phyloP scores from a whole-genome alignment of 1,140 invertebrate genomes.

The Chymomyza costata region DNA sequence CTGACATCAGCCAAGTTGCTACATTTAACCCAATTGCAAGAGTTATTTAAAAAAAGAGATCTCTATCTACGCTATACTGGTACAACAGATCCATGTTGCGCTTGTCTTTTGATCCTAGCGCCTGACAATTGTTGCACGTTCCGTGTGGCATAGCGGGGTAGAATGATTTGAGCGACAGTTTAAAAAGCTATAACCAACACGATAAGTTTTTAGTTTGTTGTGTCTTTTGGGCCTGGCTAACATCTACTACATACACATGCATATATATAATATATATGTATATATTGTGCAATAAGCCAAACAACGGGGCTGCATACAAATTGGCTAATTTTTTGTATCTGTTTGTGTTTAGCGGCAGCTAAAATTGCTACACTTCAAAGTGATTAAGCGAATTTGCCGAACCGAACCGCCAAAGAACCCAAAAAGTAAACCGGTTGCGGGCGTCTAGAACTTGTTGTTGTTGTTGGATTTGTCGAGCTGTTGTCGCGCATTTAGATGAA shows the following conservation, averaged over 20 bases:
- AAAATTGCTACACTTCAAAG: slow-evolving; percentile 50
- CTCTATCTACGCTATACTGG: no score
- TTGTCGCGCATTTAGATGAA: slow-evolving; percentile 68
- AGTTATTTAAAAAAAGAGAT: no score
- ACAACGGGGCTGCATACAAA: slow-evolving; percentile 67
- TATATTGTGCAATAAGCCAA: slow-evolving; percentile 72
- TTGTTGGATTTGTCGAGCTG: slow-evolving; percentile 15
- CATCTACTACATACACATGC: no score
- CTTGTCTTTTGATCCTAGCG: slow-evolving; percentile 56
- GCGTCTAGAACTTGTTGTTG: slow-evolving; percentile 18
- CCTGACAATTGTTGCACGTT: slow-evolving; percentile 30
- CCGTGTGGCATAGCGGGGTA: slow-evolving; percentile 16
- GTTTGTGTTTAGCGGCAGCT: background rate
- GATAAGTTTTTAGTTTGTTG: slow-evolving; percentile 27
- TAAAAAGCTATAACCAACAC: slow-evolving; percentile 74
- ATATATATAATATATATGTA: no score
- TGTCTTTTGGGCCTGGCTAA: slow-evolving; percentile 34
- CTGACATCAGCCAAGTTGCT: slow-evolving; percentile 66
- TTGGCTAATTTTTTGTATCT: slow-evolving; percentile 66
- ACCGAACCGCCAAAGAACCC: slow-evolving; percentile 55
- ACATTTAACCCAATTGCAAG: slow-evolving; percentile 65
- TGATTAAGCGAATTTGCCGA: slow-evolving; percentile 3
- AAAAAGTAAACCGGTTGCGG: slow-evolving; percentile 67
- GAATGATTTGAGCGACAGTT: slow-evolving; percentile 72
- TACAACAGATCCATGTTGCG: no score